Conservation (phyloP, 1,140 invertebrate genomes). For the Zophobas morio region DNA sequence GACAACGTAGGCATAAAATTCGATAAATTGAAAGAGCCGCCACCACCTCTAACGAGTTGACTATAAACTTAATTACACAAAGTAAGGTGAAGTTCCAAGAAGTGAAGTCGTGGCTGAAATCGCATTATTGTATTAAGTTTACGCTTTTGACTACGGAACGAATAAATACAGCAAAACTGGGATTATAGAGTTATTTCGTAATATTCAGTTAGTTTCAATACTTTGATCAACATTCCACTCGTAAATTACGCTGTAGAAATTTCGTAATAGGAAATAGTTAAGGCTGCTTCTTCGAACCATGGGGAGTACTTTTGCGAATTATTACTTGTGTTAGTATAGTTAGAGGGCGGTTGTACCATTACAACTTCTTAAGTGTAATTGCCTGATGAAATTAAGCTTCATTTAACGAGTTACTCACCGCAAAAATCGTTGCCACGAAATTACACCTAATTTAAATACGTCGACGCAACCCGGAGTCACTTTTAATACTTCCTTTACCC, state of each 20-base stretch:
- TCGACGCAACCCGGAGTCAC: too few species aligned
- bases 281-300: conserved; percentile 12
- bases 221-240: conserved; percentile 33
- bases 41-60: conserved; percentile 50
- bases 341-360: too few species aligned
- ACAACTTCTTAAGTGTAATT: too few species aligned
- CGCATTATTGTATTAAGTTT: conserved; percentile 54
- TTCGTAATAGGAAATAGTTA: conserved; percentile 15
- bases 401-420: too few species aligned
- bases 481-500: too few species aligned
- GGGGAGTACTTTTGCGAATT: conserved; percentile 14
- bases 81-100: conserved; percentile 52
- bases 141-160: conserved; percentile 34
- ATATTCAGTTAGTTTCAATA: conserved; percentile 29
- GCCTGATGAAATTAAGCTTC: too few species aligned
- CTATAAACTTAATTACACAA: conserved; percentile 53
- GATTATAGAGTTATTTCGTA: conserved; percentile 27
- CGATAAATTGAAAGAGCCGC: conserved; percentile 49
- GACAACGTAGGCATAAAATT: conserved; percentile 48
- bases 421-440: too few species aligned
- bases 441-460: too few species aligned
- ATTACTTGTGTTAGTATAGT: neutral
- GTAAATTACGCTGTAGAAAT: conserved; percentile 26
- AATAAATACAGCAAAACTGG: conserved; percentile 39
- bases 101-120: conserved; percentile 50